A percentile compares a stretch with the other conserved stretches of the same genome.
phyloP scores from a whole-genome alignment of 92 coral and sea anemone genomes.

The Porites rus region DNA sequence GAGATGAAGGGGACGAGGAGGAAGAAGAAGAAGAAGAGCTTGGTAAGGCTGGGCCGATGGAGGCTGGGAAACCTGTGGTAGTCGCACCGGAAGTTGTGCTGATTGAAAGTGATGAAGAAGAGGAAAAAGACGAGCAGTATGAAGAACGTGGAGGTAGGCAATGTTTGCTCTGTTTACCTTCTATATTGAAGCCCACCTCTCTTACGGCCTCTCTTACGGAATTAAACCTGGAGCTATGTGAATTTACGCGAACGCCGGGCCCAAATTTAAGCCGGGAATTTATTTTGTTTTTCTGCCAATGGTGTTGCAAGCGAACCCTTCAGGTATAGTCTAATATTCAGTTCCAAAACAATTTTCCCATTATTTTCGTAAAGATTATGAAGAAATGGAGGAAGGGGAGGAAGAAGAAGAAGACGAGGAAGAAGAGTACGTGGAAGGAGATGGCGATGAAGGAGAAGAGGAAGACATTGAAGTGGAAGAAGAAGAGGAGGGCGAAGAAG shows the following conservation, averaged over 20 bases:
- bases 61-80: constrained; percentile 24
- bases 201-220: too few species aligned
- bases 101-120: constrained; percentile 90
- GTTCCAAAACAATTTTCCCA: too few species aligned
- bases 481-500: constrained; percentile 41
- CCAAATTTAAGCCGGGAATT: too few species aligned
- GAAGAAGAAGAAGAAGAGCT: constrained; percentile 45
- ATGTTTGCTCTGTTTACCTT: neutral
- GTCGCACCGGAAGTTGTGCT: constrained; percentile 81
- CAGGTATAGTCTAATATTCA: too few species aligned
- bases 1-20: neutral
- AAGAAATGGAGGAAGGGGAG: constrained; percentile 14
- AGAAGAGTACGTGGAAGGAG: constrained; percentile 59
- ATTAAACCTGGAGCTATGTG: too few species aligned
- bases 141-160: neutral
- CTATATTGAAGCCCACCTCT: too few species aligned
- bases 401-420: constrained; percentile 51
- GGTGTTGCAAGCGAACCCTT: too few species aligned
- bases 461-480: constrained; percentile 54
- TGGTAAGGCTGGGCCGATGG: constrained; percentile 30
- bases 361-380: neutral
- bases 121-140: constrained; percentile 49
- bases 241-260: too few species aligned
- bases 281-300: too few species aligned
- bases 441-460: constrained; percentile 55